Evolutionary conservation across 2,888 invertebrate species (phyloP).

Genomic region (Eugnorisma glareosa): DNA sequence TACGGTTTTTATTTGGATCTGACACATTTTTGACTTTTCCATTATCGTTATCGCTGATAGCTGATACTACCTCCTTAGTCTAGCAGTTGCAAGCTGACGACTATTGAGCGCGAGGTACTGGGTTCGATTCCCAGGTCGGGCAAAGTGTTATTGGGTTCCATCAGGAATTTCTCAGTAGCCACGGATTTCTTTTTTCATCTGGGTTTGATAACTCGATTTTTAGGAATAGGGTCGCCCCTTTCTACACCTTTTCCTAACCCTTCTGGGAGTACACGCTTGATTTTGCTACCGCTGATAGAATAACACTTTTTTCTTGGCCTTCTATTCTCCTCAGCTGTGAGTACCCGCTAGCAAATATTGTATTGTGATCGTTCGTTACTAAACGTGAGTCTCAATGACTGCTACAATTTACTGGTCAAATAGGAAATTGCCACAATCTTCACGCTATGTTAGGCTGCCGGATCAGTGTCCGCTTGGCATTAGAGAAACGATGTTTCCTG

Average conservation of each 20-base stretch:
- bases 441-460: background rate
- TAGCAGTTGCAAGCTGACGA: no score
- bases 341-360: background rate
- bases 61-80: background rate
- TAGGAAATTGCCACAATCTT: conserved; percentile 38
- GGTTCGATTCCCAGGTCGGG: background rate
- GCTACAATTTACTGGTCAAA: conserved; percentile 13
- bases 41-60: no score
- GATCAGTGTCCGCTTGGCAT: conserved; percentile 12
- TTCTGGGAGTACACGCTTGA: background rate
- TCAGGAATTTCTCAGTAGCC: background rate
- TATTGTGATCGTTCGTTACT: conserved; percentile 9
- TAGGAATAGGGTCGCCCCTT: background rate
- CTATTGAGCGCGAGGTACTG: background rate
- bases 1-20: no score
- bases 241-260: background rate
- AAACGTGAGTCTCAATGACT: conserved; percentile 4
- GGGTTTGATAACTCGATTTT: no score
- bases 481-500: conserved; percentile 16
- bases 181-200: no score
- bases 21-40: no score
- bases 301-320: background rate
- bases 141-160: background rate
- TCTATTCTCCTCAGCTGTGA: background rate
- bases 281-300: background rate